These are phyloP conservation scores for Hypomecis atomaria DNA, from an alignment of 2,888 invertebrate species.

Conservation along the genomic window DNA sequence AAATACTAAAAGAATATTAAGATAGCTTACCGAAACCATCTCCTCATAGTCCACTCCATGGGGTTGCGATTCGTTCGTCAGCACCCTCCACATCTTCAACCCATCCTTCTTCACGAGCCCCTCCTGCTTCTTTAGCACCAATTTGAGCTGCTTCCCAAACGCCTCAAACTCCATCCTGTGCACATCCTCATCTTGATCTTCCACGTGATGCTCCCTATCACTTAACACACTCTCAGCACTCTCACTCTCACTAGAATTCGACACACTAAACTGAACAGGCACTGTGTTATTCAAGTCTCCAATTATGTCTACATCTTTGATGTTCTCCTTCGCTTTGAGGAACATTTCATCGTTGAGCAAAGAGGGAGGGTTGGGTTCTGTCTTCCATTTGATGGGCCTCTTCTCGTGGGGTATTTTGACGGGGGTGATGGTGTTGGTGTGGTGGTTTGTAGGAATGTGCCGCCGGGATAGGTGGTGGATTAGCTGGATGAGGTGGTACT, in stretches of 20 bases:
- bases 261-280: slow-evolving; percentile 70
- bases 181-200: slow-evolving; percentile 79
- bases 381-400: slow-evolving; percentile 60
- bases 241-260: slow-evolving; percentile 76
- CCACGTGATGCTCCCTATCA: slow-evolving; percentile 65
- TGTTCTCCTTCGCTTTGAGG: slow-evolving; percentile 64
- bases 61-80: slow-evolving; percentile 90
- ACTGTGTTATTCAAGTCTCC: slow-evolving; percentile 77
- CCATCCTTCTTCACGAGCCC: slow-evolving; percentile 91
- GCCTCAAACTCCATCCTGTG: slow-evolving; percentile 90
- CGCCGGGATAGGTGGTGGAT: slow-evolving; percentile 85
- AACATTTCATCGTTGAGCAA: slow-evolving; percentile 79
- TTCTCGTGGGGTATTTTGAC: slow-evolving; percentile 75
- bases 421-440: slow-evolving; percentile 55
- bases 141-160: slow-evolving; percentile 90
- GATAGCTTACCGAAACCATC: slow-evolving; percentile 87
- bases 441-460: slow-evolving; percentile 68
- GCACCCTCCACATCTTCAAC: slow-evolving; percentile 92
- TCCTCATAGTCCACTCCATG: slow-evolving; percentile 92
- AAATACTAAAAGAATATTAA: not conserved
- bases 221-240: slow-evolving; percentile 52
- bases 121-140: slow-evolving; percentile 90
- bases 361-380: slow-evolving; percentile 66
- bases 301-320: slow-evolving; percentile 75
- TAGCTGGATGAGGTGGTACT: slow-evolving; percentile 93